These are phyloP conservation scores for Salmo trutta DNA, from an alignment of 2,797 vertebrate genomes.

Conservation along the genomic window DNA sequence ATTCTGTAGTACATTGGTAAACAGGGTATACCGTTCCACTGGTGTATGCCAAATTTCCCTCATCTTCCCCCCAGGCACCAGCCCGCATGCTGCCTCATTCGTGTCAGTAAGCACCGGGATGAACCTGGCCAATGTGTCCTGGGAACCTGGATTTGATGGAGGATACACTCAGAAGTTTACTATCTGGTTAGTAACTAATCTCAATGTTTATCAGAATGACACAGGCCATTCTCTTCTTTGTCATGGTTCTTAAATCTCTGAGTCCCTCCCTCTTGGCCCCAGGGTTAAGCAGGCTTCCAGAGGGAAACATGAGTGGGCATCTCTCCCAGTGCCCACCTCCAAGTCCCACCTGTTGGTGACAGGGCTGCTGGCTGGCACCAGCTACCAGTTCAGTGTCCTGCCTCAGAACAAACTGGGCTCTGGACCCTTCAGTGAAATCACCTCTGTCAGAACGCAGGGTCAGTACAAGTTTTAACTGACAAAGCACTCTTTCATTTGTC, in stretches of 20 bases:
- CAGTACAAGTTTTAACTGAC: slow-evolving; percentile 28
- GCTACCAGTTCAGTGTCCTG: slow-evolving; percentile 94
- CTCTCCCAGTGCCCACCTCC: slow-evolving; percentile 83
- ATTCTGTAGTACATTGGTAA: not conserved
- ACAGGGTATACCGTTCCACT: not conserved
- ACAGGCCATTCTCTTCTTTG: not conserved
- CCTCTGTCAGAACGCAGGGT: slow-evolving; percentile 82
- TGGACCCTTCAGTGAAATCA: slow-evolving; percentile 93
- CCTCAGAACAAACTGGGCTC: slow-evolving; percentile 96
- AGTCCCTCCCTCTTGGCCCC: slow-evolving; percentile 19
- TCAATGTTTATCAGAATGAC: not conserved
- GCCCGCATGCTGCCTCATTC: slow-evolving; percentile 84
- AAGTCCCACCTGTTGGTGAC: slow-evolving; percentile 83
- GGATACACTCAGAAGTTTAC: slow-evolving; percentile 94
- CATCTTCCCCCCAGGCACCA: slow-evolving; percentile 80
- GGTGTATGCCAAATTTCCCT: not conserved
- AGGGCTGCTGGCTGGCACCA: slow-evolving; percentile 79
- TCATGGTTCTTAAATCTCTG: not conserved
- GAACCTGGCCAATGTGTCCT: slow-evolving; percentile 87
- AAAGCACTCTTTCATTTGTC: not conserved
- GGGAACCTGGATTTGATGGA: slow-evolving; percentile 93
- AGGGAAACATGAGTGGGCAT: slow-evolving; percentile 91
- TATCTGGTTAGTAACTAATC: slow-evolving; percentile 82
- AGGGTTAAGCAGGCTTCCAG: slow-evolving; percentile 85
- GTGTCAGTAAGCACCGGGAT: slow-evolving; percentile 80